Evolutionary conservation across 1,140 invertebrate genomes (phyloP).

Genomic region (Gonatopus flavifemur): DNA sequence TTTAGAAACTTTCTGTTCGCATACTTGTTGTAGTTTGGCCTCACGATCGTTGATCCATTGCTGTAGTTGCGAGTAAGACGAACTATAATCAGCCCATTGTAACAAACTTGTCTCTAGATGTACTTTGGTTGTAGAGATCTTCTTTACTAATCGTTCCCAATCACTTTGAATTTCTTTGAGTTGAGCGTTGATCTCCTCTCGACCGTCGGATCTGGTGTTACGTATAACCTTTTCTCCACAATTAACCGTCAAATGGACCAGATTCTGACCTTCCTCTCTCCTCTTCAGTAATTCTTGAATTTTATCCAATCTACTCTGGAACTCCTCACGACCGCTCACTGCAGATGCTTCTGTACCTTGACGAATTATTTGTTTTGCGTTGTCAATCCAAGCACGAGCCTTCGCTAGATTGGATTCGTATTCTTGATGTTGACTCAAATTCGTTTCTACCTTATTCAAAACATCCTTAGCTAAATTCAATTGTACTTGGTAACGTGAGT

Average conservation of each 20-base stretch:
- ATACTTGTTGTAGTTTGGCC: slow-evolving; percentile 90
- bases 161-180: slow-evolving; percentile 89
- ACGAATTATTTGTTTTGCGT: slow-evolving; percentile 80
- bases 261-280: slow-evolving; percentile 87
- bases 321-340: slow-evolving; percentile 79
- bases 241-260: slow-evolving; percentile 87
- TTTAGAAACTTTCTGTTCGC: slow-evolving; percentile 81
- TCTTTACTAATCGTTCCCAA: slow-evolving; percentile 89
- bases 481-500: slow-evolving; percentile 87
- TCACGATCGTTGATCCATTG: slow-evolving; percentile 96
- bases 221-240: slow-evolving; percentile 89
- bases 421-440: slow-evolving; percentile 83
- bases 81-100: slow-evolving; percentile 95
- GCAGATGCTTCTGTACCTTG: slow-evolving; percentile 76
- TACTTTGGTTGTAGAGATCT: slow-evolving; percentile 90
- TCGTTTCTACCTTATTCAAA: slow-evolving; percentile 88
- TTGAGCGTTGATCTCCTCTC: slow-evolving; percentile 83
- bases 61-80: slow-evolving; percentile 85
- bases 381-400: slow-evolving; percentile 85
- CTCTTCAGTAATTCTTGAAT: slow-evolving; percentile 80
- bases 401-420: slow-evolving; percentile 80
- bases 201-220: slow-evolving; percentile 85
- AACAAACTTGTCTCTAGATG: slow-evolving; percentile 87
- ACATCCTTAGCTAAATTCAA: slow-evolving; percentile 91
- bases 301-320: slow-evolving; percentile 80